A percentile compares a stretch with the other conserved stretches of the same genome.
Conservation (phyloP, 2,113 vertebrate species). For the human (Homo sapiens) region DNA sequence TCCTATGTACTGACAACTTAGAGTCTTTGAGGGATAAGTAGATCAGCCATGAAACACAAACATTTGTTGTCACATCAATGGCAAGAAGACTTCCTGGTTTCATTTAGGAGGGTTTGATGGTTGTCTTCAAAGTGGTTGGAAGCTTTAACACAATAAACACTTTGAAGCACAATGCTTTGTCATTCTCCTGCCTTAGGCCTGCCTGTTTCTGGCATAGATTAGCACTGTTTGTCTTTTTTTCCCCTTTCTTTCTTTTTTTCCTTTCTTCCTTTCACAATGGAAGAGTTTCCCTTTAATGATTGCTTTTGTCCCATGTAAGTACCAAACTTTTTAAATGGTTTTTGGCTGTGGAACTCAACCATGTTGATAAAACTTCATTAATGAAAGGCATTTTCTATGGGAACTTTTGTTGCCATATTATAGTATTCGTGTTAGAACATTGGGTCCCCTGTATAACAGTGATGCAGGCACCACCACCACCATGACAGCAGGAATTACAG, state of each 20-base stretch:
- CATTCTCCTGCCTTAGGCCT: conserved; percentile 73
- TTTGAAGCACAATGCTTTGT: conserved; percentile 72
- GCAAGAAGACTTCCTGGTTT: conserved; percentile 49
- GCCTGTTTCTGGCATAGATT: conserved; percentile 75
- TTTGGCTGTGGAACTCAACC: neutral
- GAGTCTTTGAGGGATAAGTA: conserved; percentile 59
- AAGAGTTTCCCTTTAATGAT: conserved; percentile 66
- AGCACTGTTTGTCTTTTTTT: conserved; percentile 46
- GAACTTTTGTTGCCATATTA: conserved; percentile 43
- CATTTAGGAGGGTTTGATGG: conserved; percentile 71
- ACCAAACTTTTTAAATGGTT: conserved; percentile 62
- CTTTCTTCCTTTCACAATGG: conserved; percentile 69
- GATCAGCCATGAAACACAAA: conserved; percentile 65
- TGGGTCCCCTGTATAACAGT: neutral
- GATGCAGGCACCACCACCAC: neutral
- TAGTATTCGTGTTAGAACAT: conserved; percentile 52
- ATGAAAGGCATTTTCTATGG: conserved; percentile 2
- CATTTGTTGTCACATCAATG: conserved; percentile 70
- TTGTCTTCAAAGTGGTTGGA: conserved; percentile 65
- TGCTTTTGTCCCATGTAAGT: conserved; percentile 62
- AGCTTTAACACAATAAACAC: conserved; percentile 67
- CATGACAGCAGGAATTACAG: neutral
- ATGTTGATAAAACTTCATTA: conserved; percentile 56
- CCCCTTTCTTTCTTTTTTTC: neutral
- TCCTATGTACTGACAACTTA: conserved; percentile 3